Percentiles rank a stretch among this genome's conserved stretches.
phyloP scores from a whole-genome alignment of 2,113 vertebrate species.

The Silurus meridionalis region DNA sequence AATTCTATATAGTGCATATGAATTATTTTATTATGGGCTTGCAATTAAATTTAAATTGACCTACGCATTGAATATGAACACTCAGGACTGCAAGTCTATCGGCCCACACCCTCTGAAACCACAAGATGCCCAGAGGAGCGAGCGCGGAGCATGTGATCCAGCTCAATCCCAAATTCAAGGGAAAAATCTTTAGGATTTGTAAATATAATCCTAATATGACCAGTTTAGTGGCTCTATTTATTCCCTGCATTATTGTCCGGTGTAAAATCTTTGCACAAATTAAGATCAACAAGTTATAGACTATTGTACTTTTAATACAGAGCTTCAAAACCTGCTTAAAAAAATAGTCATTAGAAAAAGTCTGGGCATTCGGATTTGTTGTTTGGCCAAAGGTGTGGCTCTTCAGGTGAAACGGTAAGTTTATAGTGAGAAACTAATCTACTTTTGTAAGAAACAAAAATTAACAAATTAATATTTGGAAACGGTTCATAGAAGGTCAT shows the following conservation, averaged over 20 bases:
- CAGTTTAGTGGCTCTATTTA: constrained; percentile 49
- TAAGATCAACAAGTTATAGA: not conserved
- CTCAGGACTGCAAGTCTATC: not conserved
- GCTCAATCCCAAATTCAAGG: constrained; percentile 35
- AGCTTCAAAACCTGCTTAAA: not conserved
- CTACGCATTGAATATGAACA: not conserved
- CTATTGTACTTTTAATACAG: not conserved
- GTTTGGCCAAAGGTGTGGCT: constrained; percentile 24
- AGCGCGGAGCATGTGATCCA: constrained; percentile 47
- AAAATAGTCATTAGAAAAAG: constrained; percentile 4
- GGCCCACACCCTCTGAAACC: constrained; percentile 41
- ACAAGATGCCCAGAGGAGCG: constrained; percentile 22
- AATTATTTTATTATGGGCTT: not conserved
- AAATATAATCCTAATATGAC: constrained; percentile 48
- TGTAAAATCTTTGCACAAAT: not conserved
- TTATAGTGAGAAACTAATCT: constrained; percentile 29
- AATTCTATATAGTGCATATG: not conserved
- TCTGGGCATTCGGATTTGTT: constrained; percentile 27
- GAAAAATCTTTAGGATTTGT: constrained; percentile 51
- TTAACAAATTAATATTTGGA: constrained; percentile 25
- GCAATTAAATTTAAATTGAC: not conserved
- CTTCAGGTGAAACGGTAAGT: constrained; percentile 37
- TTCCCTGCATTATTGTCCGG: not conserved
- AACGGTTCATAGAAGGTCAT: constrained; percentile 39
- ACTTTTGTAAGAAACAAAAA: constrained; percentile 6